Evolutionary conservation across 2,797 vertebrate species (phyloP).

Genomic region (Alauda arvensis): DNA sequence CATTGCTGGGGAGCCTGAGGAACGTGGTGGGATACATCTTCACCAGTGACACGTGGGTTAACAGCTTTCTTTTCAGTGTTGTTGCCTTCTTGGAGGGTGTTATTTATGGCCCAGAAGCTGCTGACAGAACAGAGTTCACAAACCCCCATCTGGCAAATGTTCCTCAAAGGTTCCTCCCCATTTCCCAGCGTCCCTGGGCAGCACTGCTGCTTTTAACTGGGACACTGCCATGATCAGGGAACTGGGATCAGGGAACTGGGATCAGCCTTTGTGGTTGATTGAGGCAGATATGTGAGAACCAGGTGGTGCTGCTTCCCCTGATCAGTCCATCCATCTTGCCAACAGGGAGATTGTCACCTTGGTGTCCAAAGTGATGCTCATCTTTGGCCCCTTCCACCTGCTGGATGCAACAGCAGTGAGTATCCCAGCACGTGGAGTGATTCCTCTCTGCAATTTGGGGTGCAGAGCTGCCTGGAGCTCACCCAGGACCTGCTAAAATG

Average conservation of each 20-base stretch:
- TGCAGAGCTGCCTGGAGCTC: not conserved
- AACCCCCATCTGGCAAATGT: not conserved
- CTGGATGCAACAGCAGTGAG: constrained; percentile 73
- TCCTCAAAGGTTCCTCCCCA: not conserved
- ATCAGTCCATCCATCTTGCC: not conserved
- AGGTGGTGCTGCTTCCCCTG: not conserved
- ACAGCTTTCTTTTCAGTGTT: not conserved
- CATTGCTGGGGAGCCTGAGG: constrained; percentile 59
- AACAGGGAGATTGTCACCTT: constrained; percentile 62
- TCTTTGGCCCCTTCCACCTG: constrained; percentile 66
- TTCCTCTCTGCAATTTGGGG: not conserved
- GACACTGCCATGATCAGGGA: not conserved
- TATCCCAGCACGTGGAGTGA: not conserved
- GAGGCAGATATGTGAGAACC: not conserved
- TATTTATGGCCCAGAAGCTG: not conserved
- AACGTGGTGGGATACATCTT: constrained; percentile 68
- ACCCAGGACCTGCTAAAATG: not conserved
- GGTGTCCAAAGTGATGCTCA: constrained; percentile 69
- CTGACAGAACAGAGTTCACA: not conserved
- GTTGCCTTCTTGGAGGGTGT: not conserved
- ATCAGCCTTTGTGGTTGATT: not conserved
- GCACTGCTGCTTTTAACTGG: not conserved
- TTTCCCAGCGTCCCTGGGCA: not conserved
- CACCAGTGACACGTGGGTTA: constrained; percentile 69
- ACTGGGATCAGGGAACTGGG: not conserved